phyloP scores from a whole-genome alignment of 2,797 vertebrate genomes.

The Phrynocephalus vlangalii region DNA sequence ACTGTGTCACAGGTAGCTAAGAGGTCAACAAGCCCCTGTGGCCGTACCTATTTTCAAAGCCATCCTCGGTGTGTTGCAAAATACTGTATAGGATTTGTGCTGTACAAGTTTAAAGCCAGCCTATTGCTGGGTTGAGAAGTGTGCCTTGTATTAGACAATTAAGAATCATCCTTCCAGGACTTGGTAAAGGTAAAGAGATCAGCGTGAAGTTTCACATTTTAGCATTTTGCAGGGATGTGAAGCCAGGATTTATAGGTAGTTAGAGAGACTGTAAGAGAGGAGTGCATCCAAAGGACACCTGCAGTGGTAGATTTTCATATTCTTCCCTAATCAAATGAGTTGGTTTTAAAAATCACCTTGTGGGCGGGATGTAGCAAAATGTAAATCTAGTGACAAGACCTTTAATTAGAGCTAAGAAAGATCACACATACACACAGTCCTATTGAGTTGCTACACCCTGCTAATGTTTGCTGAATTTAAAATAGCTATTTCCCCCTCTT shows the following conservation, averaged over 20 bases:
- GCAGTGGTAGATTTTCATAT: background rate
- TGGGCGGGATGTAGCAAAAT: background rate
- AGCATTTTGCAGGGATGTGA: background rate
- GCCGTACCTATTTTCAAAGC: too few species aligned
- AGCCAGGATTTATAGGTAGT: background rate
- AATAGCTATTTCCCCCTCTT: background rate
- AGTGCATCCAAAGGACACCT: background rate
- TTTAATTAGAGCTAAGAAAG: background rate
- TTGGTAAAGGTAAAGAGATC: too few species aligned
- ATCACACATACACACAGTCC: background rate
- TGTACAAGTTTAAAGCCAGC: too few species aligned
- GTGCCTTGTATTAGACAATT: too few species aligned
- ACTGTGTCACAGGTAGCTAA: too few species aligned
- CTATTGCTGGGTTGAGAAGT: too few species aligned
- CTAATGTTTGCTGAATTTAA: slow-evolving; percentile 1
- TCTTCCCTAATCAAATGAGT: background rate
- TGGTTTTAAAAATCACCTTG: background rate
- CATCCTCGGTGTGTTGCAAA: too few species aligned
- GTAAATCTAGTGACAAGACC: background rate
- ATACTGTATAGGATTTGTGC: too few species aligned
- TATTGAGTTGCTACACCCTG: background rate
- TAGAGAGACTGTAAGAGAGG: background rate
- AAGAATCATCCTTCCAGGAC: too few species aligned
- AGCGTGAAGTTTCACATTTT: too few species aligned
- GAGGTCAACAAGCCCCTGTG: too few species aligned